Base-by-base conservation (phyloP, 37 sponge, comb jelly and placozoan genomes). In the Amphimedon queenslandica region DNA sequence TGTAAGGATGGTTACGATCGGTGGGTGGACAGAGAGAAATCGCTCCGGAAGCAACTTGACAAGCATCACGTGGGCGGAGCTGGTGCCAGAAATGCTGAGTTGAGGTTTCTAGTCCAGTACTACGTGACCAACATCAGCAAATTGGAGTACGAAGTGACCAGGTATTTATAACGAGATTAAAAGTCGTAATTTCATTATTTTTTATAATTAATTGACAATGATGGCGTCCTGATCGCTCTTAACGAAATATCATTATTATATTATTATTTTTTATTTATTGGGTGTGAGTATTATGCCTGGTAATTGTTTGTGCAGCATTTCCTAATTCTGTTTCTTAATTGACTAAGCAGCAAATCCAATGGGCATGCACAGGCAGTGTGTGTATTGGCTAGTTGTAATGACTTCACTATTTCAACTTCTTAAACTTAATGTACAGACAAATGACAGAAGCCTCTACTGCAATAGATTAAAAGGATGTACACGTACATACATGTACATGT, bases 11-110 rank as follows among this genome's bases (percentile, higher is more conserved):
- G 79, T 1, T 63, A 37, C 29, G 28, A 66, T 6, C 64, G 81
- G 4, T 91, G 92, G 92, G 79, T 91, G 42, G 83, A 91, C 40
- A 74, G 73, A 67, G 79, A 91, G 0, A 85, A 77, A 40, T 65
- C 78, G 3, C 80, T 91, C 6, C 58, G 76, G 60, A 86, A 86
- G 55, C 87, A 86, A 35, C 71, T 91, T 43, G 84, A 77, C 57
- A 86, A 86, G 53, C 75, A 86, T 42, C 74, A 71, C 35, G 55
- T 66, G 23, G 77, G 64, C 4, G 80, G 86, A 33, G n/a, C n/a
- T n/a, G n/a, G n/a, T n/a, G 75, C 80, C 0, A 32, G 67, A 5
- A 77, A 84, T 42, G 67, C 80, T 23, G 78, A 80, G 24, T 76
- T 91, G 37, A 58, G 57, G 34, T 86, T 91, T 67, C 58, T 75